phyloP scores from a whole-genome alignment of 2,797 vertebrate genomes.

The Phrynocephalus guinanensis region DNA sequence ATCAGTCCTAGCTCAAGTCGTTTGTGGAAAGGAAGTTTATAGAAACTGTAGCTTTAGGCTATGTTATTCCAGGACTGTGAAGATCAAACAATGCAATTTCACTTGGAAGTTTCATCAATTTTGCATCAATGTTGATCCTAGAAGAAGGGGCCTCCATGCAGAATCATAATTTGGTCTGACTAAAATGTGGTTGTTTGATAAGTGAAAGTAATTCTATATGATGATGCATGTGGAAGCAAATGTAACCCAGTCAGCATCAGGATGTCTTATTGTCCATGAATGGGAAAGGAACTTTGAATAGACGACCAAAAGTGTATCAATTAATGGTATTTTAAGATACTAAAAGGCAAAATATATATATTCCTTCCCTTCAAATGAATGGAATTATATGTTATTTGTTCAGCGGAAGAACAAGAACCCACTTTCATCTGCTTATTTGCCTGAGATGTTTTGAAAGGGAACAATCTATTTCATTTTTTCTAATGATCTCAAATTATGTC shows the following conservation, averaged over 20 bases:
- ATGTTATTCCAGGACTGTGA: conserved; percentile 83
- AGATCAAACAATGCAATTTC: conserved; percentile 89
- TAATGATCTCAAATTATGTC: conserved; percentile 80
- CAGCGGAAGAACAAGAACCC: conserved; percentile 83
- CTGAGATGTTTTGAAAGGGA: conserved; percentile 86
- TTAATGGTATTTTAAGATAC: conserved; percentile 83
- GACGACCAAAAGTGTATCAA: conserved; percentile 79
- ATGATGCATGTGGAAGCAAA: conserved; percentile 74
- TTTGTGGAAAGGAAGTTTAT: conserved; percentile 87
- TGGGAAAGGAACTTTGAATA: conserved; percentile 73
- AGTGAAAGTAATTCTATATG: conserved; percentile 79
- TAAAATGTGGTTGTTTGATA: conserved; percentile 81
- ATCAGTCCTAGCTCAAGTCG: conserved; percentile 76
- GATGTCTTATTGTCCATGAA: conserved; percentile 69
- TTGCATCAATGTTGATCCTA: conserved; percentile 83
- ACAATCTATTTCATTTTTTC: conserved; percentile 74
- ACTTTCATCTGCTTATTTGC: conserved; percentile 86
- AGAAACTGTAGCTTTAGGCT: conserved; percentile 83
- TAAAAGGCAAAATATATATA: conserved; percentile 80
- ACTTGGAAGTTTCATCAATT: conserved; percentile 87
- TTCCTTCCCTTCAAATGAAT: conserved; percentile 79
- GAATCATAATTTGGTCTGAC: conserved; percentile 82
- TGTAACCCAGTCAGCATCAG: conserved; percentile 61
- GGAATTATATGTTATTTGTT: conserved; percentile 92
- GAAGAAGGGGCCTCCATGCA: conserved; percentile 74